Evolutionary conservation across 2,113 vertebrate species (phyloP).

Genomic region (Oophaga pumilio): DNA sequence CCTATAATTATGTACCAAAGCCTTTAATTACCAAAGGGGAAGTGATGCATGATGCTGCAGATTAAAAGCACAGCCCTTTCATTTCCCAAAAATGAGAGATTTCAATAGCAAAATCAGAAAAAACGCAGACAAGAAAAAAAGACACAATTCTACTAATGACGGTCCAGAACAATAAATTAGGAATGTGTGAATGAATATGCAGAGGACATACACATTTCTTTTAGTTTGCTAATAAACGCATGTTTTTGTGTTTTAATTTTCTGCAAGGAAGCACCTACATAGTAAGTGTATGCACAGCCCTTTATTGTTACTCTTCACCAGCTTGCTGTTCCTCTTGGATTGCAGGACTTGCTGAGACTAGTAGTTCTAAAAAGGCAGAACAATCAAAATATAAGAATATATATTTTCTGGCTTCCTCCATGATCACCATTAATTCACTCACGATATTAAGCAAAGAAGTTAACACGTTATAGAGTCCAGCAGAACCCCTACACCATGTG

Average conservation of each 20-base stretch:
- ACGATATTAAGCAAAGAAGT: not conserved
- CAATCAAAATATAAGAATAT: not conserved
- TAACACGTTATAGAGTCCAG: not conserved
- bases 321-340: not conserved
- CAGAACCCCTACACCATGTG: not conserved
- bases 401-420: not conserved
- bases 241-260: not conserved
- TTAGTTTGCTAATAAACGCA: too few species aligned
- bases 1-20: conserved; percentile 36
- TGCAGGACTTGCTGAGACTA: not conserved
- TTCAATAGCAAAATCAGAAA: not conserved
- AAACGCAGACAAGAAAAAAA: too few species aligned
- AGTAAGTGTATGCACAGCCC: too few species aligned
- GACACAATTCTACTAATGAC: not conserved
- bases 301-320: not conserved
- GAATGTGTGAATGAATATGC: not conserved
- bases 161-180: not conserved
- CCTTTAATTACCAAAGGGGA: conserved; percentile 32
- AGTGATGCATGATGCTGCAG: conserved; percentile 23
- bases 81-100: not conserved
- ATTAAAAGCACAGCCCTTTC: not conserved
- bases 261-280: too few species aligned
- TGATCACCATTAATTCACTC: not conserved
- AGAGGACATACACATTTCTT: too few species aligned
- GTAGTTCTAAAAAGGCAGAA: not conserved